phyloP scores from a whole-genome alignment of 2,888 invertebrate genomes.

The Hartigia nigra region DNA sequence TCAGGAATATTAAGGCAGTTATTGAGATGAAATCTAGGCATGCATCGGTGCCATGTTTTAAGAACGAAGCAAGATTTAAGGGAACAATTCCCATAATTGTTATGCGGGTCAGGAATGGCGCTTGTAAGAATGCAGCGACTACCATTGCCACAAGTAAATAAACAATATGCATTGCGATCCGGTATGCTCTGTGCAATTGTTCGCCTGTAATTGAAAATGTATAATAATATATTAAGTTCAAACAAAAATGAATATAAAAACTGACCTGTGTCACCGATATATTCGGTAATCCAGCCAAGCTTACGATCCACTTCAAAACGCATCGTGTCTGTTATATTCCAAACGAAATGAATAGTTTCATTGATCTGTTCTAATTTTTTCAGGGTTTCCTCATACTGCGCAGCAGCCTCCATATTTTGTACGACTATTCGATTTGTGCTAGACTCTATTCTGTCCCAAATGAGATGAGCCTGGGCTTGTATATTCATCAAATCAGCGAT shows the following conservation, averaged over 20 bases:
- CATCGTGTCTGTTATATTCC: conserved; percentile 55
- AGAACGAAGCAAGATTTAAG: conserved; percentile 54
- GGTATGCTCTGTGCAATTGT: conserved; percentile 53
- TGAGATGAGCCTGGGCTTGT: conserved; percentile 68
- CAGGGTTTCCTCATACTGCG: conserved; percentile 68
- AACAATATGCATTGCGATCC: conserved; percentile 46
- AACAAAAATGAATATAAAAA: conserved; percentile 6
- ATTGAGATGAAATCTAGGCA: conserved; percentile 59
- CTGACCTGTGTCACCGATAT: conserved; percentile 58
- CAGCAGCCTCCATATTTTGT: conserved; percentile 67
- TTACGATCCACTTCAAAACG: conserved; percentile 57
- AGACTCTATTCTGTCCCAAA: conserved; percentile 69
- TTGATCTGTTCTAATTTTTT: conserved; percentile 69
- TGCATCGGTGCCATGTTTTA: conserved; percentile 57
- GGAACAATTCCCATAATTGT: conserved; percentile 58
- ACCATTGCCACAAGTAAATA: conserved; percentile 61
- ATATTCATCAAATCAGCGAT: conserved; percentile 69
- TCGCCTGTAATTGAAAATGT: conserved; percentile 48
- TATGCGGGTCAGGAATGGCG: conserved; percentile 56
- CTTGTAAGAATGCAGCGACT: conserved; percentile 59
- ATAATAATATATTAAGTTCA: background rate
- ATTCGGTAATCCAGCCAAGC: conserved; percentile 58
- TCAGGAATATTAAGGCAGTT: conserved; percentile 55
- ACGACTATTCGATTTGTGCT: conserved; percentile 63
- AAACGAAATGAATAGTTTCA: conserved; percentile 65